phyloP scores from a whole-genome alignment of 2,888 invertebrate species.

The Spisula solida region DNA sequence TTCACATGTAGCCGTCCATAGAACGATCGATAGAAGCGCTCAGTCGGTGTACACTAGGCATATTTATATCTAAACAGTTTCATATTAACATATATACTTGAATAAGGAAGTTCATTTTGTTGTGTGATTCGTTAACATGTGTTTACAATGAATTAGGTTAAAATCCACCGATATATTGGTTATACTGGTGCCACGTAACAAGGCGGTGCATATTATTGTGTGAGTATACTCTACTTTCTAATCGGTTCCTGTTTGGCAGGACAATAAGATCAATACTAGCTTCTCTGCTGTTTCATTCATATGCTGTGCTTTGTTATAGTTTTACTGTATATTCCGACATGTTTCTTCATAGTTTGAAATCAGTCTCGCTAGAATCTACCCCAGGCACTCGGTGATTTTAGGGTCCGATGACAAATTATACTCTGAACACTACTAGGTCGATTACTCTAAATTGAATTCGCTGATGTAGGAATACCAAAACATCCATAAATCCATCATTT shows the following conservation, averaged over 20 bases:
- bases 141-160: not conserved
- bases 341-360: constrained; percentile 1
- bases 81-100: not conserved
- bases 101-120: not conserved
- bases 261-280: not conserved
- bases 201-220: not conserved
- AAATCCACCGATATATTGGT: not conserved
- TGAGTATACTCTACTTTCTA: constrained; percentile 12
- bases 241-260: not conserved
- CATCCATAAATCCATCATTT: no score
- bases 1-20: not conserved
- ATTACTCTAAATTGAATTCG: no score
- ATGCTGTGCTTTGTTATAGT: no score
- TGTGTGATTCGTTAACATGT: not conserved
- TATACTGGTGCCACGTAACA: not conserved
- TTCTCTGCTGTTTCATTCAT: not conserved
- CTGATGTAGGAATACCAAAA: no score
- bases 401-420: no score
- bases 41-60: not conserved
- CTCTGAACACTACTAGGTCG: no score
- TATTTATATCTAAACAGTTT: not conserved
- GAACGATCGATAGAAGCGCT: constrained; percentile 2
- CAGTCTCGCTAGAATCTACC: not conserved
- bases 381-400: no score
- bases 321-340: not conserved